These are phyloP conservation scores for Pegoplata infirma DNA, from an alignment of 2,888 invertebrate genomes.

Conservation along the genomic window DNA sequence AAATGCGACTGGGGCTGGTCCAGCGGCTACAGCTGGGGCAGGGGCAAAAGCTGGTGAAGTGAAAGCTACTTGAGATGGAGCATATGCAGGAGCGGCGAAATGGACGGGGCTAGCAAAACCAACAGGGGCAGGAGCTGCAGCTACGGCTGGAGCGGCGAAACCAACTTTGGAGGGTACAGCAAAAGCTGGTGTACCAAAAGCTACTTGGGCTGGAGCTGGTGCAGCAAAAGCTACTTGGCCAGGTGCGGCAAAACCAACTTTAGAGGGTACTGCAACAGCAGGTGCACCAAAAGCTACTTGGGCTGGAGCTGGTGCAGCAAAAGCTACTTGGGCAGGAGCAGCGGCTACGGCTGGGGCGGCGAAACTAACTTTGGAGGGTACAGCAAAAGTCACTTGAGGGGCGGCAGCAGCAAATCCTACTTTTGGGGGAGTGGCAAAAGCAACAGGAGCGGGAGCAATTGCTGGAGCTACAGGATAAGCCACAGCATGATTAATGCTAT, in stretches of 20 bases:
- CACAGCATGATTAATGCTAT: conserved; percentile 86
- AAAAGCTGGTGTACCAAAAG: conserved; percentile 56
- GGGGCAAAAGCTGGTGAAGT: not conserved
- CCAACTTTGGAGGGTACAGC: conserved; percentile 60
- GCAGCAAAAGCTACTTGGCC: conserved; percentile 54
- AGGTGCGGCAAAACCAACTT: conserved; percentile 2
- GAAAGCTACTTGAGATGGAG: conserved; percentile 25
- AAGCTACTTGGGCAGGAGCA: conserved; percentile 51
- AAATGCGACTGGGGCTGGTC: too few relatives aligned
- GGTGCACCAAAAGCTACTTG: conserved; percentile 57
- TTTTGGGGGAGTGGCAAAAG: conserved; percentile 4
- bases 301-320: conserved; percentile 54
- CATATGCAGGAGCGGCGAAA: conserved; percentile 39
- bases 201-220: conserved; percentile 45
- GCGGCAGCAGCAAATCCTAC: conserved; percentile 29
- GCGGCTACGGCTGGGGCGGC: conserved; percentile 28
- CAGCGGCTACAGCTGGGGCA: conserved; percentile 56
- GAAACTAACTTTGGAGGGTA: conserved; percentile 26
- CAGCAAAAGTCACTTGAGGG: not conserved
- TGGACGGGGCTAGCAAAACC: conserved; percentile 62
- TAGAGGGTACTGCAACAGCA: conserved; percentile 60
- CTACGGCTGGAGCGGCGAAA: conserved; percentile 40
- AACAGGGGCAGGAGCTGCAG: conserved; percentile 52
- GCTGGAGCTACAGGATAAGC: conserved; percentile 80
- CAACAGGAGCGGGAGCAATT: conserved; percentile 62